Evolutionary conservation across 1,140 invertebrate genomes (phyloP), one percentile per base, ranked within the genome.

Genomic region (Saccostrea glomerata): DNA sequence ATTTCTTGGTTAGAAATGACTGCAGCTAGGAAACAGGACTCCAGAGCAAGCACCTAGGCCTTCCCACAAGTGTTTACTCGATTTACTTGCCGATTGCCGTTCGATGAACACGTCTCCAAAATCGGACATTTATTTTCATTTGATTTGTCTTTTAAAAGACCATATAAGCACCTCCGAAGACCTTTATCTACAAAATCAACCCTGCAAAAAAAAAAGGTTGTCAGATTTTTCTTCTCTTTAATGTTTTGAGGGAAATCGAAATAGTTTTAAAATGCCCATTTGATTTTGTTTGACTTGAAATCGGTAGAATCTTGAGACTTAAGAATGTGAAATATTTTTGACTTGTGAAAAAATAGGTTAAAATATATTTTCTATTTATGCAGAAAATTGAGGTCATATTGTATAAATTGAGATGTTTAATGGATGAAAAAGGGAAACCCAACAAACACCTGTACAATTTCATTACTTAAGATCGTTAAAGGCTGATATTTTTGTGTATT

Each of bases 131-230:
- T 30, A 77, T 77, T 77, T 77, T 77, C 70, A 77, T 77, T 77
- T 77, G 70, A 77, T 77, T 77, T 77, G 70, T 77, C 70, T 77
- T 77, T 77, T 77, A 40, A 77, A 77, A 77, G 70, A 77, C 70
- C 25, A 77, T 30, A 77, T 77, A 77, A 77, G 25, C 70, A 77
- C 70, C 70, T 77, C 25, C 70, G 30, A 25, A 77, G 70, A 23
- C 4, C 11, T 77, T 77, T 77, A 77, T 77, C 70, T 77, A 30
- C 25, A 36, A 25, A 77, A 77, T 77, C 70, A 77, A 77, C 23
- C 70, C 70, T 30, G 30, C 15, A 11, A 77, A 25, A 77, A 77
- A 77, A 47, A 47, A 6, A 2, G 0, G 47, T 7, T 77, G 70
- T 77, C 70, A 36, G 70, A 36, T 77, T 77, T 77, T 77, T 77